Conservation (phyloP, 2,888 invertebrate species). For the Morpho helenor region DNA sequence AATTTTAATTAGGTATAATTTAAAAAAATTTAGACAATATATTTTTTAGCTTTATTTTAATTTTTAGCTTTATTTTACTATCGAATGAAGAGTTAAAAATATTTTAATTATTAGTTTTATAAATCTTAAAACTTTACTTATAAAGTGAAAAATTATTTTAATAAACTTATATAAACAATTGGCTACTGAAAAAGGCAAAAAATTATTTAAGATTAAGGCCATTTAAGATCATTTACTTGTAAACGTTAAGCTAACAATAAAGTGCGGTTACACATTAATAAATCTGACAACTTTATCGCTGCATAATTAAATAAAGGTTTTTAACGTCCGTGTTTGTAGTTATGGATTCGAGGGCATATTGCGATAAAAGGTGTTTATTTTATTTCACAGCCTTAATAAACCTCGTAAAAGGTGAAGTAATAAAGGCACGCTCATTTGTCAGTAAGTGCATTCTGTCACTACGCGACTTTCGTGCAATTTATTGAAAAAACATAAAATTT, state of each 20-base stretch:
- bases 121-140: neutral
- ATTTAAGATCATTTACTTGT: too few species aligned
- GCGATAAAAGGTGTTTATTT: conserved; percentile 12
- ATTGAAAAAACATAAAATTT: conserved; percentile 20
- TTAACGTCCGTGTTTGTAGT: neutral
- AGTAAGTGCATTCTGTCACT: conserved; percentile 14
- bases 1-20: too few species aligned
- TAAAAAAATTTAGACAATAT: too few species aligned
- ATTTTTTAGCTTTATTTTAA: too few species aligned
- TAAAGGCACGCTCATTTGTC: conserved; percentile 21
- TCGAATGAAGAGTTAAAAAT: neutral
- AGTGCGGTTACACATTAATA: conserved; percentile 1
- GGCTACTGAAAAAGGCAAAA: too few species aligned
- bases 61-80: too few species aligned
- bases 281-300: conserved; percentile 1
- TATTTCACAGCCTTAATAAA: conserved; percentile 13
- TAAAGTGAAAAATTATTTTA: neutral
- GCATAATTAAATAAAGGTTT: neutral
- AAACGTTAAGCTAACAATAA: neutral
- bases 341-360: neutral
- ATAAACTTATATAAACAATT: too few species aligned
- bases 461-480: conserved; percentile 19
- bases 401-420: conserved; percentile 15
- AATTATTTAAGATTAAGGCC: too few species aligned
- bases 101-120: neutral